Base-by-base conservation (phyloP, 2,113 vertebrate genomes). In the Anser brachyrhynchus region DNA sequence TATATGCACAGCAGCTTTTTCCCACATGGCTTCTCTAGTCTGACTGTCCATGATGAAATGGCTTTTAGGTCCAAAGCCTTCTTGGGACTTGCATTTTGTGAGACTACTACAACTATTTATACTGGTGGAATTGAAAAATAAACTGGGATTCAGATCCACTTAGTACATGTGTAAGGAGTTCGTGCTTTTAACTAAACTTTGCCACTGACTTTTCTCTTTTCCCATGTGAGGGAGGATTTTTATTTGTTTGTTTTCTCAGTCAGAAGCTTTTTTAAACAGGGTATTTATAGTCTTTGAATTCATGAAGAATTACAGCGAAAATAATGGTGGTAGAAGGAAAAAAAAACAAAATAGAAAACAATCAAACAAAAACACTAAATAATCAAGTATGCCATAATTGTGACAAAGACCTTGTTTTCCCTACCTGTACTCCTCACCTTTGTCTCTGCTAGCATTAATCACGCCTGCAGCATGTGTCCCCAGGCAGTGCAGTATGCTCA, bases 21-120 rank as follows among this genome's bases (percentile, higher is more conserved):
- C 76, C 79, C 62, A 35, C 65, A 71, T 66, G 77, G 77, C 26
- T 71, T 12, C 43, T 78, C 26, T 79, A 4, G 3, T 55, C 69
- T 73, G 75, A 73, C 67, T 85, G 35, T 3, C 87, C 3, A 0
- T 69, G 83, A 84, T 72, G 54, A 90, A 93, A 84, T 25, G 52
- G 73, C 43, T 73, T 89, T 78, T 28, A 69, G 62, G 86, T 86
- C 57, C 73, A 92, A 80, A 93, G 54, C 23, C 55, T 89, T 72
- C 80, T 70, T 70, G 65, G 49, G 86, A 84, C 65, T 49, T 86
- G 39, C 0, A 77, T 87, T 80, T 78, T 9, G 1, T 81, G 49
- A 88, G 85, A 87, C 65, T 76, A 65, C 78, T 88, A 77, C 52
- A 92, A 35, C 73, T 89, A 67, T 77, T 88, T 95, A 61, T 49